These are phyloP conservation scores for Sparus aurata DNA, from an alignment of 2,797 vertebrate species.

Conservation along the genomic window DNA sequence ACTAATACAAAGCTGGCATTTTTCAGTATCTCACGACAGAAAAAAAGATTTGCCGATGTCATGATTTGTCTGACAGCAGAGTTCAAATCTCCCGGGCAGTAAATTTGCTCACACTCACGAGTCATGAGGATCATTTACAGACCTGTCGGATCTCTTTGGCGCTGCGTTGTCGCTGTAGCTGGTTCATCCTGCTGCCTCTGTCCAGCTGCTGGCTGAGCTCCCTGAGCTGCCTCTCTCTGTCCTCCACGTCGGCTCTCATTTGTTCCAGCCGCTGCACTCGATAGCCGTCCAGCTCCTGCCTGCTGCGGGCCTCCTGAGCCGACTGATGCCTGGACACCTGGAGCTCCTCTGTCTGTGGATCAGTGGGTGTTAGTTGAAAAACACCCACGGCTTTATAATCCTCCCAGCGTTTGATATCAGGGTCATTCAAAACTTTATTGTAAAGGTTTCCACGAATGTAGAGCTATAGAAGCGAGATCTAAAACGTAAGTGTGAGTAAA, in stretches of 20 bases:
- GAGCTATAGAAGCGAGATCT: background rate
- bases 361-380: background rate
- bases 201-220: slow-evolving; percentile 75
- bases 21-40: no score
- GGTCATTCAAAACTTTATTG: background rate
- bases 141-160: slow-evolving; percentile 83
- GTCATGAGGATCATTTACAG: background rate
- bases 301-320: slow-evolving; percentile 72
- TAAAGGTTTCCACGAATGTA: background rate
- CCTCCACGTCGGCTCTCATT: slow-evolving; percentile 75
- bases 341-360: slow-evolving; percentile 78
- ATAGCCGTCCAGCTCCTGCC: slow-evolving; percentile 73
- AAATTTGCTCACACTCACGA: background rate
- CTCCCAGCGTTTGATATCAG: background rate
- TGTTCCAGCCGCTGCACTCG: slow-evolving; percentile 78
- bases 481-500: no score
- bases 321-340: slow-evolving; percentile 75
- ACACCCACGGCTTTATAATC: background rate
- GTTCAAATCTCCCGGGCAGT: background rate
- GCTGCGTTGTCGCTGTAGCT: slow-evolving; percentile 71
- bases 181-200: slow-evolving; percentile 70
- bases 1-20: no score
- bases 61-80: no score
- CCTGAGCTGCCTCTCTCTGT: slow-evolving; percentile 75
- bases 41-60: no score